Evolutionary conservation across 2,888 invertebrate genomes (phyloP).

Genomic region (Deroplatys truncata): DNA sequence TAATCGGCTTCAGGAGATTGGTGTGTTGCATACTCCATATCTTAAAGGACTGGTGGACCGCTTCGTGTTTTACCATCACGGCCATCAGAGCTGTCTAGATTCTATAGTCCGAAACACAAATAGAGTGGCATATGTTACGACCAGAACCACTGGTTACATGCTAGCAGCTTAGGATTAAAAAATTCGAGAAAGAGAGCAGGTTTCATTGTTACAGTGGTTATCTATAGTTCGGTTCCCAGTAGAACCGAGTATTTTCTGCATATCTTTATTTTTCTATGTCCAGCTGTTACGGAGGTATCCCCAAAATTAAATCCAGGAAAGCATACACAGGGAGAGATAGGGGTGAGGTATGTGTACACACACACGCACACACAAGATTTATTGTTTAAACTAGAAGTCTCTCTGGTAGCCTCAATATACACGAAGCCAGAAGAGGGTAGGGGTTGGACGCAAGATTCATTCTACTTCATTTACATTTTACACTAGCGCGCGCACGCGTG

Average conservation of each 20-base stretch:
- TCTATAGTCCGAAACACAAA: no score
- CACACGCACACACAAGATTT: constrained; percentile 1
- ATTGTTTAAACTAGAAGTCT: constrained; percentile 4
- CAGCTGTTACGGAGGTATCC: not conserved
- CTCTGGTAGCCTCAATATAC: not conserved
- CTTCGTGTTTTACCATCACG: no score
- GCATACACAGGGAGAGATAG: not conserved
- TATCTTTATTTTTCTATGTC: not conserved
- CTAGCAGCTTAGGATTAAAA: no score
- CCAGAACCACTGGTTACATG: no score
- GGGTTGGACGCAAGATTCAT: not conserved
- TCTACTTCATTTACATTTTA: constrained; percentile 11
- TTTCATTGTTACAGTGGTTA: not conserved
- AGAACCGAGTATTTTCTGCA: not conserved
- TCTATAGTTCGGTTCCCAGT: not conserved
- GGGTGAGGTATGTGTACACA: not conserved
- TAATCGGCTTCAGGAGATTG: no score
- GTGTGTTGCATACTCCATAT: no score
- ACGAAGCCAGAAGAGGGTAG: not conserved
- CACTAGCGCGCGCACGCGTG: not conserved
- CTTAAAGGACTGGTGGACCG: no score
- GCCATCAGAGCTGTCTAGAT: no score
- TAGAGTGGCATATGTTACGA: no score
- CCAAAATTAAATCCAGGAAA: not conserved
- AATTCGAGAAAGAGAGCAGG: no score